Evolutionary conservation across 2,797 vertebrate genomes (phyloP).

Genomic region (Danionella dracula): DNA sequence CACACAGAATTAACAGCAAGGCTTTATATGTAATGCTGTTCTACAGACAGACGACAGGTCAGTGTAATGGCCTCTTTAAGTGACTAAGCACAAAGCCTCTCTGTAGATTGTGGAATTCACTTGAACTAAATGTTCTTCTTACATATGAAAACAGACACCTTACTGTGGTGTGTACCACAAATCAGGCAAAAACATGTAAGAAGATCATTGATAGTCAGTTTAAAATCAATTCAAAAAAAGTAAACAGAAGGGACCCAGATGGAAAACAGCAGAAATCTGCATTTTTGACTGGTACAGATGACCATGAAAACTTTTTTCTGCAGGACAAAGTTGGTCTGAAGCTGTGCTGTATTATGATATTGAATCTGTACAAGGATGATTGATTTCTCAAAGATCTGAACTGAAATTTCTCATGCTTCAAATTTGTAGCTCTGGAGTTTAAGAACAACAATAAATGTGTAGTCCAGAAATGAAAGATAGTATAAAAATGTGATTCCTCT

Average conservation of each 20-base stretch:
- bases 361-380: slow-evolving; percentile 68
- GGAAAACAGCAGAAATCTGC: slow-evolving; percentile 46
- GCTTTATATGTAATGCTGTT: too few relatives aligned
- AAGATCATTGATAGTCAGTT: too few relatives aligned
- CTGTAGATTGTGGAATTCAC: too few relatives aligned
- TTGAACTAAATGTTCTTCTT: too few relatives aligned
- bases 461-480: slow-evolving; percentile 1
- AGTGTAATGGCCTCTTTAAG: too few relatives aligned
- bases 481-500: neutral
- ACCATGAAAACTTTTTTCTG: slow-evolving; percentile 55
- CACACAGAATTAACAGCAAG: too few relatives aligned
- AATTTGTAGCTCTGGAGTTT: slow-evolving; percentile 50
- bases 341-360: slow-evolving; percentile 70
- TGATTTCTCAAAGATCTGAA: slow-evolving; percentile 70
- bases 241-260: slow-evolving; percentile 43
- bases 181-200: too few relatives aligned
- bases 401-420: slow-evolving; percentile 62
- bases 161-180: too few relatives aligned
- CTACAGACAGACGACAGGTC: too few relatives aligned
- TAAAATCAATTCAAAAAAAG: too few relatives aligned
- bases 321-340: slow-evolving; percentile 52
- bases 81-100: too few relatives aligned
- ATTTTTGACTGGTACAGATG: slow-evolving; percentile 45
- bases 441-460: slow-evolving; percentile 22
- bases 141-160: too few relatives aligned